Percentiles rank a stretch among this genome's conserved stretches.
Evolutionary conservation across 2,888 invertebrate species (phyloP).

Genomic region (Flexamia atlantica): DNA sequence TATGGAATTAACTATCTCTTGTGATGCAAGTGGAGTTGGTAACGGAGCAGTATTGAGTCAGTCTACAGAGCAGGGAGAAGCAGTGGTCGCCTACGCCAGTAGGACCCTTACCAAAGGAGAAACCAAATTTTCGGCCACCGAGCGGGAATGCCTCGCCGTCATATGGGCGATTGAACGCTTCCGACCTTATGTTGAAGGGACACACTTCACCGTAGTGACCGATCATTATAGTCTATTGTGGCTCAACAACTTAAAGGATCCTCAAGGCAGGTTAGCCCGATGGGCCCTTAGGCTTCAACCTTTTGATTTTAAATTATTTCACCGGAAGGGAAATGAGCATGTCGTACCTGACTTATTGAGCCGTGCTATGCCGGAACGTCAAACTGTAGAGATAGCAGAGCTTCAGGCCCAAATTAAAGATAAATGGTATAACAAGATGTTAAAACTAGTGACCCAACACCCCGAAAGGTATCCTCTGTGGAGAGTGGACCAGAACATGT

Average conservation of each 20-base stretch:
- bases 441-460: background rate
- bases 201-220: constrained; percentile 53
- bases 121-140: constrained; percentile 68
- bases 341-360: constrained; percentile 51
- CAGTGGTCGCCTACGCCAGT: constrained; percentile 69
- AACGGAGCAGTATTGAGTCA: constrained; percentile 68
- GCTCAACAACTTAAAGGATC: constrained; percentile 66
- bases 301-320: constrained; percentile 17
- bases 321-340: constrained; percentile 48
- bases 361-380: background rate
- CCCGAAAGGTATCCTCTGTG: background rate
- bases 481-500: background rate
- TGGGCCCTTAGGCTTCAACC: constrained; percentile 67
- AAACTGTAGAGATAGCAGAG: background rate
- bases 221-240: constrained; percentile 49
- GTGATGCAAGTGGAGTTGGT: constrained; percentile 66
- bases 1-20: constrained; percentile 62
- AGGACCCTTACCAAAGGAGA: constrained; percentile 66
- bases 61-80: constrained; percentile 65
- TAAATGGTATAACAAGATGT: constrained; percentile 45
- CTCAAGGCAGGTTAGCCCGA: constrained; percentile 64
- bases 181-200: constrained; percentile 69
- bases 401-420: background rate
- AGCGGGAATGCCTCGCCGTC: constrained; percentile 68
- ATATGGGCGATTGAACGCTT: constrained; percentile 68